phyloP scores from a whole-genome alignment of 2,888 invertebrate species.

The Onthophagus sagittarius region DNA sequence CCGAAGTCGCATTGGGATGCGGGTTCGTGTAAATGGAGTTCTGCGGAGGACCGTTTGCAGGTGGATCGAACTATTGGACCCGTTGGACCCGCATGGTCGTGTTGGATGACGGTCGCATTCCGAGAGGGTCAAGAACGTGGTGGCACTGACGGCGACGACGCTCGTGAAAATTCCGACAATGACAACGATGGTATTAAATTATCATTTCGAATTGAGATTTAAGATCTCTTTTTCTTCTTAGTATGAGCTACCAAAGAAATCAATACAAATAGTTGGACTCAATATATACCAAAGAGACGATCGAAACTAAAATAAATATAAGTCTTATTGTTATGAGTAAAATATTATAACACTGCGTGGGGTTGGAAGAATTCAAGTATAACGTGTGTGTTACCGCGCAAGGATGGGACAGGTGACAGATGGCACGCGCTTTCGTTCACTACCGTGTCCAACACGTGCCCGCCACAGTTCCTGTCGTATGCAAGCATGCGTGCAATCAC shows the following conservation, averaged over 20 bases:
- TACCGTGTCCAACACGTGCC: conserved; percentile 30
- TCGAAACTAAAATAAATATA: background rate
- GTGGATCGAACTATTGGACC: background rate
- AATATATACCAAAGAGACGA: too few species aligned
- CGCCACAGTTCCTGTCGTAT: background rate
- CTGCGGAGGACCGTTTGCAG: background rate
- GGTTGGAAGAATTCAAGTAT: conserved; percentile 24
- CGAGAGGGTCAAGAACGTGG: background rate
- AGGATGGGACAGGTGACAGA: conserved; percentile 34
- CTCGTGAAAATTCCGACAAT: background rate
- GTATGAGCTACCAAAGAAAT: too few species aligned
- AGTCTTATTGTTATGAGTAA: background rate
- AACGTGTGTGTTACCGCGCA: conserved; percentile 26
- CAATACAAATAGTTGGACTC: too few species aligned
- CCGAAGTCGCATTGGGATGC: background rate
- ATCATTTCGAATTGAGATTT: background rate
- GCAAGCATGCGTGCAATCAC: conserved; percentile 8
- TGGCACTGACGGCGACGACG: background rate
- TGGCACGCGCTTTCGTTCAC: conserved; percentile 34
- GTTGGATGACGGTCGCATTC: background rate
- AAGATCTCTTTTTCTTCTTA: background rate
- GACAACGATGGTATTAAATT: background rate
- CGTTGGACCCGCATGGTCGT: background rate
- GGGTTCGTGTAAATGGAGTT: background rate
- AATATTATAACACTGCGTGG: background rate